phyloP scores from a whole-genome alignment of 2,888 invertebrate genomes.

The Mallateleia sp. region DNA sequence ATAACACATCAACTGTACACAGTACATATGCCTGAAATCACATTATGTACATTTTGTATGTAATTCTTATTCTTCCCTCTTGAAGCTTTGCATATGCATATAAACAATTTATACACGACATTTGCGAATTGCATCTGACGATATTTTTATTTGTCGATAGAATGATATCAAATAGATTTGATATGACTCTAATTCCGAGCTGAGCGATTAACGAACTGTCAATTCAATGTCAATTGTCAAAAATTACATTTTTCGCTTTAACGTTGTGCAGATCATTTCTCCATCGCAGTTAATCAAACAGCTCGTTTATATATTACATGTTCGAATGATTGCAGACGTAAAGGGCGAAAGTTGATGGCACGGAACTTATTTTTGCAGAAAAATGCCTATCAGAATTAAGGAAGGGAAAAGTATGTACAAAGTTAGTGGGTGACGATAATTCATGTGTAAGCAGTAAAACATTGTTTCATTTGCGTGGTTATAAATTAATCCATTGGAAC shows the following conservation, averaged over 20 bases:
- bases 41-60: slow-evolving; percentile 58
- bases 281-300: slow-evolving; percentile 28
- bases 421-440: too few species aligned
- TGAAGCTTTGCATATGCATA: slow-evolving; percentile 28
- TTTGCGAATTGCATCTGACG: slow-evolving; percentile 38
- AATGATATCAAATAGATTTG: slow-evolving; percentile 50
- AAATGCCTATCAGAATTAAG: too few species aligned
- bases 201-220: slow-evolving; percentile 3
- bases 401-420: too few species aligned
- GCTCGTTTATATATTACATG: slow-evolving; percentile 56
- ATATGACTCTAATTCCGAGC: slow-evolving; percentile 51
- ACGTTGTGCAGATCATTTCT: too few species aligned
- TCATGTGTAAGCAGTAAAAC: too few species aligned
- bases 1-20: too few species aligned
- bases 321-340: slow-evolving; percentile 15
- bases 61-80: slow-evolving; percentile 57
- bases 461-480: too few species aligned
- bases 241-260: too few species aligned
- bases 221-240: neutral
- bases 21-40: slow-evolving; percentile 31
- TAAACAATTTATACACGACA: slow-evolving; percentile 65
- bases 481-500: too few species aligned
- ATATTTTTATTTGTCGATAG: slow-evolving; percentile 34
- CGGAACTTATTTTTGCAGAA: neutral
- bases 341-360: slow-evolving; percentile 48